Percentiles rank a stretch among this genome's conserved stretches.
These are phyloP conservation scores for Habrosyne pyritoides DNA, from an alignment of 2,888 invertebrate genomes.

Conservation along the genomic window DNA sequence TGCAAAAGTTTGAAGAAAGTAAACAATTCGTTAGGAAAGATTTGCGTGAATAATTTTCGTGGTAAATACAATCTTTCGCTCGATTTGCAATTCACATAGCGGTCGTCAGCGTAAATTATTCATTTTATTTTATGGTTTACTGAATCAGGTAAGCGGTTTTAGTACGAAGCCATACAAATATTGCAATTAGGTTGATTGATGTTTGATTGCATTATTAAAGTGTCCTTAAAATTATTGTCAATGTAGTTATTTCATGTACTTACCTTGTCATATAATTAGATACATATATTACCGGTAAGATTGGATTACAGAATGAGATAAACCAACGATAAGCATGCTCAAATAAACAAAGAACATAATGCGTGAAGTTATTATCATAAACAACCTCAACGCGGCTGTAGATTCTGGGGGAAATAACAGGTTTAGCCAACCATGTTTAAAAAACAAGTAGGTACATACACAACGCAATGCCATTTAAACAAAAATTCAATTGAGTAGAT, in stretches of 20 bases:
- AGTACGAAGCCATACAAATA: slow-evolving; percentile 32
- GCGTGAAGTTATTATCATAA: not conserved
- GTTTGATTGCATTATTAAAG: slow-evolving; percentile 32
- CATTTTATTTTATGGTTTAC: slow-evolving; percentile 52
- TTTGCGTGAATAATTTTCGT: slow-evolving; percentile 69
- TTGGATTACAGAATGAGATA: not conserved
- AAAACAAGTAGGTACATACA: too few species aligned
- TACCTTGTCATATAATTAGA: too few species aligned
- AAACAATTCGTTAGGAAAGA: slow-evolving; percentile 78
- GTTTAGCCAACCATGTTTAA: too few species aligned
- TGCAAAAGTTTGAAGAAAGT: slow-evolving; percentile 64
- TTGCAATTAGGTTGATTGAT: slow-evolving; percentile 36
- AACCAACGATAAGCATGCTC: not conserved
- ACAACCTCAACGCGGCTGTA: too few species aligned
- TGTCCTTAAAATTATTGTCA: slow-evolving; percentile 24
- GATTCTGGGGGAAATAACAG: too few species aligned
- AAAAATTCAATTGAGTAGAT: too few species aligned
- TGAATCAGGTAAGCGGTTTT: slow-evolving; percentile 35
- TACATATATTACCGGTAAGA: too few species aligned
- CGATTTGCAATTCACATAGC: slow-evolving; percentile 74
- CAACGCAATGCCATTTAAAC: too few species aligned
- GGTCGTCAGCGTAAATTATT: slow-evolving; percentile 53
- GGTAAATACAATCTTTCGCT: slow-evolving; percentile 71
- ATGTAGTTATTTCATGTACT: slow-evolving; percentile 6
- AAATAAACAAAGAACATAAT: not conserved